Evolutionary conservation across 2,888 invertebrate species (phyloP), one percentile per base, ranked within the genome.

Genomic region (Encarsia formosa): DNA sequence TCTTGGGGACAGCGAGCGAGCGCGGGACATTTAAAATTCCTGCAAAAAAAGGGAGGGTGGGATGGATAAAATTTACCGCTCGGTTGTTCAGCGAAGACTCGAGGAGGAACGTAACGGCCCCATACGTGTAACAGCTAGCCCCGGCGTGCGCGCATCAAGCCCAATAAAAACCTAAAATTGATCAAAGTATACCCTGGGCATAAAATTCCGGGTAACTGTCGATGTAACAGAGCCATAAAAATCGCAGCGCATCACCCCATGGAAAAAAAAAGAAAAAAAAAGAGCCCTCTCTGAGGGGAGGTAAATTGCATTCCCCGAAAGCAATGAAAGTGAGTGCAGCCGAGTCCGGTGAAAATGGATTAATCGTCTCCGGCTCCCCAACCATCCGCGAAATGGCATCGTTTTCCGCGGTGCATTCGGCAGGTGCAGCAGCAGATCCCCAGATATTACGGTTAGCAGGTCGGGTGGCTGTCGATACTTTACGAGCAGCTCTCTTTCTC

Each of bases 161-260:
- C 29, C 40, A 37, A 26, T 31, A 26, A n/a, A 35, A 34, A 35
- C 24, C n/a, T 44, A 49, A 44, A 54, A 48, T 47, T 54, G 54
- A 54, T 54, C 50, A 51, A 40, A 50, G 46, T 34, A 26, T 38
- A 41, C 26, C 24, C 26, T 41, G 4, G 38, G 54, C 49, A 41
- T 54, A 50, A 48, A 51, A 42, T 54, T 51, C 39, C 50, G 34
- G 46, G 54, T 50, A 54, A 54, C 49, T n/a, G 46, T 39, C 54
- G 41, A 39, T 42, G 54, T 55, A 55, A 55, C 55, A 24, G 48
- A 51, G 51, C 45, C 45, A 52, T 55, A 55, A 55, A 55, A 55
- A 55, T 55, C 51, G 55, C 16, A 37, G 48, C 38, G 39, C 41
- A 51, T 48, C 8, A 18, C 18, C 3, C 26, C n/a, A 2, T 16